A percentile compares a stretch with the other conserved stretches of the same genome.
phyloP scores from a whole-genome alignment of 2,888 invertebrate species.

The Bimastos eiseni region DNA sequence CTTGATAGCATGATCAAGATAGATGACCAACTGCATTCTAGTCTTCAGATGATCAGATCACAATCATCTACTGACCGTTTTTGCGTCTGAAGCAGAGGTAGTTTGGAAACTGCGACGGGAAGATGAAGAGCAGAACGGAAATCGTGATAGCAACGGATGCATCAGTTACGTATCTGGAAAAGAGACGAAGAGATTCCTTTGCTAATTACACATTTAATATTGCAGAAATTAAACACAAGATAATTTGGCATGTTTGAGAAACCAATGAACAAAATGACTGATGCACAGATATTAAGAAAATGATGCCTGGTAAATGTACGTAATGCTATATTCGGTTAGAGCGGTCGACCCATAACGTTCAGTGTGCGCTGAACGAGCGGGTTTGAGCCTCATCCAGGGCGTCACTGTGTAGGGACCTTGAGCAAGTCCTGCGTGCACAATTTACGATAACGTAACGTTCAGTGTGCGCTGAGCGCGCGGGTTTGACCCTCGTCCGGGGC shows the following conservation, averaged over 20 bases:
- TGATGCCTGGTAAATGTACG: too few species aligned
- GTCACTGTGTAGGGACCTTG: too few species aligned
- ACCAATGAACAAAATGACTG: neutral
- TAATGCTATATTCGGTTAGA: too few species aligned
- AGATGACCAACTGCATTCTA: neutral
- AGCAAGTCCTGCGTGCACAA: too few species aligned
- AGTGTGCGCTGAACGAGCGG: too few species aligned
- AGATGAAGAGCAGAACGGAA: conserved; percentile 57
- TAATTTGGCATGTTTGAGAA: neutral
- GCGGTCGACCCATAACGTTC: too few species aligned
- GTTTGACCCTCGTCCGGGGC: too few species aligned
- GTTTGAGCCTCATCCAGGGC: too few species aligned
- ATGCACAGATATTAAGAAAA: neutral
- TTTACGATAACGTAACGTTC: too few species aligned
- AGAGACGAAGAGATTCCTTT: neutral
- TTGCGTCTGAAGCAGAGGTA: conserved; percentile 42
- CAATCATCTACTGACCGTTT: conserved; percentile 27
- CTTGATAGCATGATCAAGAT: neutral
- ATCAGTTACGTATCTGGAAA: conserved; percentile 56
- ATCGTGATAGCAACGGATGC: conserved; percentile 74
- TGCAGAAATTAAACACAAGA: neutral
- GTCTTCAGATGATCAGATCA: neutral
- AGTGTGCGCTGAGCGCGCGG: too few species aligned
- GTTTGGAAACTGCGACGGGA: conserved; percentile 44
- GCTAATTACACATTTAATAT: neutral